Base-by-base conservation (phyloP, 2,113 vertebrate species). In the Coreoperca whiteheadi region DNA sequence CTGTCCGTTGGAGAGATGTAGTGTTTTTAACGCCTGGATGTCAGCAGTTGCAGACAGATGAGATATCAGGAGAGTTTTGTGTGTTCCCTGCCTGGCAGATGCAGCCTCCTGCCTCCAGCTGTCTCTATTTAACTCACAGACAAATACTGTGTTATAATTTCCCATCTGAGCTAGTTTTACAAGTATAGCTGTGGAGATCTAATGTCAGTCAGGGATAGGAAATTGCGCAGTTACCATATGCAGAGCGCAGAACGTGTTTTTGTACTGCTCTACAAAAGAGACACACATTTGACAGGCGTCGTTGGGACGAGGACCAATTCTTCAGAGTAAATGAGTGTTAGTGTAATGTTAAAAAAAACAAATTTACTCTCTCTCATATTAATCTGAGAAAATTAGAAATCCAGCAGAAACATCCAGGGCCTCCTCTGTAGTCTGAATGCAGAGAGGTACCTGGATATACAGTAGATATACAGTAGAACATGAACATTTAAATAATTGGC, bases 41-140 rank as follows among this genome's bases (percentile, higher is more conserved):
- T 54, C n/a, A 12, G 25, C 54, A 61, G 43, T 51, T 39, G 37
- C 37, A 28, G 34, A 48, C 43, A 50, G 11, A 28, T 4, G 8
- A 56, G 32, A 54, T 30, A 30, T 43, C 61, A 32, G 63, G 34
- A 20, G 21, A 2, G 74, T 30, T 53, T 21, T 57, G 51, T 72
- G 21, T 66, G 10, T 68, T 30, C 32, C 14, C 51, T 43, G 15
- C 63, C 68, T 9, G 10, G 2, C 72, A 67, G 57, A 73, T 50
- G 30, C 20, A 56, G 18, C 39, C 39, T 48, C 37, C 32, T 74
- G 23, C 11, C 37, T 73, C 50, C 43, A 54, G 23, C 50, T 74
- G 79, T 39, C 53, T 67, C 23, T 2, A 2, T 21, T 81, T 51
- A 68, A 32, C 20, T 61, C 43, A 51, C 23, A 63, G 56, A 76